Evolutionary conservation across 2,113 vertebrate species (phyloP).

Genomic region (Rhodinocichla rosea): DNA sequence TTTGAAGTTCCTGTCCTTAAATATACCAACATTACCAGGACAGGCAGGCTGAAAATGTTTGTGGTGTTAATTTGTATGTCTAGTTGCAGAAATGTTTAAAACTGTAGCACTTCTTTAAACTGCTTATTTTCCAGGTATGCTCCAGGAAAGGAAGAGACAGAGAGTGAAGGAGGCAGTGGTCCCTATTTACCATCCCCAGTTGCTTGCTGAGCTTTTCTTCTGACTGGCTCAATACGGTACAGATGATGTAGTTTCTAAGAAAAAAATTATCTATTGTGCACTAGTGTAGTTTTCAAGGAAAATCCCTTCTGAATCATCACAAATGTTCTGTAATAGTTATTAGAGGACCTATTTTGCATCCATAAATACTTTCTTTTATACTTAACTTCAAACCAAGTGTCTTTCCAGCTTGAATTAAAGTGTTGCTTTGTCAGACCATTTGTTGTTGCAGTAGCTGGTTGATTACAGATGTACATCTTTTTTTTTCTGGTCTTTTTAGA

Average conservation of each 20-base stretch:
- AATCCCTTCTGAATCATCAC: neutral
- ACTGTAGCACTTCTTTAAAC: neutral
- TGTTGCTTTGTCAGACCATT: conserved; percentile 50
- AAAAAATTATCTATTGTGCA: conserved; percentile 12
- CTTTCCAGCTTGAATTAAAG: conserved; percentile 41
- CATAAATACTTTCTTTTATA: neutral
- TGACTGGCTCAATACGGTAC: neutral
- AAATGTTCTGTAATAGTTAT: neutral
- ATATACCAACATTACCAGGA: neutral
- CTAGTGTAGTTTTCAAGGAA: conserved; percentile 24
- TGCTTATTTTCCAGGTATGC: neutral
- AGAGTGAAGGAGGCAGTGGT: neutral
- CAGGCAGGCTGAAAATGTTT: neutral
- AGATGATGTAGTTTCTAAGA: conserved; percentile 17
- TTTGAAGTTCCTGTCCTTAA: neutral
- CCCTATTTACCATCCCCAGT: neutral
- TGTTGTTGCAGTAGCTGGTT: conserved; percentile 42
- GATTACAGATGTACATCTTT: conserved; percentile 51
- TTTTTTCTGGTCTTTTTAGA: conserved; percentile 40
- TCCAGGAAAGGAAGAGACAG: neutral
- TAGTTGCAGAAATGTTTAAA: neutral
- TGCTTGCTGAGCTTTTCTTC: neutral
- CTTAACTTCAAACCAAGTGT: conserved; percentile 25
- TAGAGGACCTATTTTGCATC: neutral
- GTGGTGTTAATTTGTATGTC: neutral